A percentile compares a stretch with the other conserved stretches of the same genome.
Evolutionary conservation across 2,113 vertebrate genomes (phyloP).

Genomic region (Alethe diademata): DNA sequence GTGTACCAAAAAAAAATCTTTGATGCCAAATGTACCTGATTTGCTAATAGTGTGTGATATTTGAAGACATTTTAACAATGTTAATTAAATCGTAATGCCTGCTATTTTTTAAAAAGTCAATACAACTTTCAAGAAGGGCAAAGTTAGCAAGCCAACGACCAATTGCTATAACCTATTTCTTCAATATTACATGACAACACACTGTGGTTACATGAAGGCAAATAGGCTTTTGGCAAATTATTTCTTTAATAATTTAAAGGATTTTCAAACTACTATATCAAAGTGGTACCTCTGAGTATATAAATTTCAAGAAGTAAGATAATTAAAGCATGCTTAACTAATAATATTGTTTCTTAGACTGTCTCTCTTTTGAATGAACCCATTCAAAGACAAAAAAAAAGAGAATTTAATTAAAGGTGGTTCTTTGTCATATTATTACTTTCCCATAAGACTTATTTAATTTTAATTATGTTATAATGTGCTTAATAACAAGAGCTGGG

Average conservation of each 20-base stretch:
- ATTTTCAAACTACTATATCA: neutral
- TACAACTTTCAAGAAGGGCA: neutral
- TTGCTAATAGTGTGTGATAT: neutral
- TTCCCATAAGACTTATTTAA: constrained; percentile 44
- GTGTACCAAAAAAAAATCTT: neutral
- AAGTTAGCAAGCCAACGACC: neutral
- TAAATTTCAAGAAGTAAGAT: constrained; percentile 5
- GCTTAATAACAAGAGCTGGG: constrained; percentile 28
- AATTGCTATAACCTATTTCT: constrained; percentile 1
- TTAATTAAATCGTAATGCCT: neutral
- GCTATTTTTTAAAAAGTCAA: neutral
- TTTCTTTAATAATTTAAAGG: constrained; percentile 40
- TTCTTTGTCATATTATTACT: constrained; percentile 23
- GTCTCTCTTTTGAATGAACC: neutral
- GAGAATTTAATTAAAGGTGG: neutral
- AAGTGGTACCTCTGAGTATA: neutral
- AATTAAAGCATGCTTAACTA: constrained; percentile 29
- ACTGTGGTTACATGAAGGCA: neutral
- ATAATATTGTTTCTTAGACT: neutral
- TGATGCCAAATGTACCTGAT: neutral
- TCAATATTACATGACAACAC: neutral
- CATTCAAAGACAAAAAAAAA: neutral
- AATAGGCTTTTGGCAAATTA: constrained; percentile 4
- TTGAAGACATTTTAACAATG: neutral
- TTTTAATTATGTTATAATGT: constrained; percentile 56